Conservation (phyloP, 2,797 vertebrate genomes). For the Acanthornis magna region DNA sequence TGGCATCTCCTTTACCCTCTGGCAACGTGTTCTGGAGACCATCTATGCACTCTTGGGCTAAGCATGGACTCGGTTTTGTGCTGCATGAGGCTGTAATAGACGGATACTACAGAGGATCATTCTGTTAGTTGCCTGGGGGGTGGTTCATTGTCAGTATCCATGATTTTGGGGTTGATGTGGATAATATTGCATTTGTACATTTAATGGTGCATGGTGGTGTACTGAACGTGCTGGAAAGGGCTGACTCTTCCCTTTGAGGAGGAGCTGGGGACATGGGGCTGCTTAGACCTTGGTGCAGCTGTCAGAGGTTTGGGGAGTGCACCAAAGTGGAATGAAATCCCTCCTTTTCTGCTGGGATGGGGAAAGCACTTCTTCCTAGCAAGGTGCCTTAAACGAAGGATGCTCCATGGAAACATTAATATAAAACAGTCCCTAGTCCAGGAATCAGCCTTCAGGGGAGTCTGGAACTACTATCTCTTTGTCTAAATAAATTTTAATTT, state of each 20-base stretch:
- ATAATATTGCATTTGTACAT: too few species aligned
- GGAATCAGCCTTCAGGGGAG: background rate
- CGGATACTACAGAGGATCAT: background rate
- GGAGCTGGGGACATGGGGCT: background rate
- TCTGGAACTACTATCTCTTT: slow-evolving; percentile 25
- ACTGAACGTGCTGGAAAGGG: background rate
- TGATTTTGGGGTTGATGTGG: background rate
- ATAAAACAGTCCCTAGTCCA: background rate
- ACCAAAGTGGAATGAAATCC: background rate
- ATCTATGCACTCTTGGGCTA: background rate
- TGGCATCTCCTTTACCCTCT: background rate
- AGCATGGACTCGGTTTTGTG: background rate
- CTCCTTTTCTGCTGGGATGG: background rate
- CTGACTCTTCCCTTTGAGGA: background rate
- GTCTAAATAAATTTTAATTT: slow-evolving; percentile 60
- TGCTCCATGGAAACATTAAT: background rate
- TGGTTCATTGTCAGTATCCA: accelerated
- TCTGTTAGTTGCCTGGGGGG: accelerated
- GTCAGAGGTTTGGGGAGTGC: background rate
- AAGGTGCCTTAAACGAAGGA: background rate
- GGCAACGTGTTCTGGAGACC: background rate
- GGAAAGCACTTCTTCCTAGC: background rate
- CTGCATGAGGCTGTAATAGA: background rate
- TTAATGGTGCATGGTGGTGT: accelerated
- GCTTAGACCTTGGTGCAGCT: background rate